A percentile compares a stretch with the other conserved stretches of the same genome.
Conservation (phyloP, 2,797 vertebrate genomes). For the Cynodonichthys magdalenae region DNA sequence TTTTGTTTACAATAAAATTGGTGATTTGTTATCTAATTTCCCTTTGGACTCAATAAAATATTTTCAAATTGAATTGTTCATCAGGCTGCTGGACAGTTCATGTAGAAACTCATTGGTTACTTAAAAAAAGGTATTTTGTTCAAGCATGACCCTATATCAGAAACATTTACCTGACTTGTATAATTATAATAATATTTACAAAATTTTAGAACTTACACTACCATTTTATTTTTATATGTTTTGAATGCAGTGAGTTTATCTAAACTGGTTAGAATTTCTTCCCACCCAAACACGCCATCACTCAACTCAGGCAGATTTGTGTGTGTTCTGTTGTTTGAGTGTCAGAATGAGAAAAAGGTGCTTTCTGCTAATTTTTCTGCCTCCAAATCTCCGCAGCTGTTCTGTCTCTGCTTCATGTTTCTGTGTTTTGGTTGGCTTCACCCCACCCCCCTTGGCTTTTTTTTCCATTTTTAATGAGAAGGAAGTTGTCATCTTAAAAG, state of each 20-base stretch:
- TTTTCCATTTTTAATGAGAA: slow-evolving; percentile 56
- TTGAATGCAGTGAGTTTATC: too few relatives aligned
- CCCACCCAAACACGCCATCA: slow-evolving; percentile 1
- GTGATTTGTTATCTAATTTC: not conserved
- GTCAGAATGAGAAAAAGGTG: slow-evolving; percentile 30
- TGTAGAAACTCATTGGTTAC: not conserved
- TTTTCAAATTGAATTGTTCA: not conserved
- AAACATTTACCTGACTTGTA: too few relatives aligned
- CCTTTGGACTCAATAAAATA: too few relatives aligned
- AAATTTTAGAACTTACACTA: too few relatives aligned
- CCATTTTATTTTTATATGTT: too few relatives aligned
- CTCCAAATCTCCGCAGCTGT: slow-evolving; percentile 3
- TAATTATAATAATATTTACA: too few relatives aligned
- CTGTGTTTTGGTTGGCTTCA: slow-evolving; percentile 53
- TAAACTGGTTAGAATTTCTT: too few relatives aligned
- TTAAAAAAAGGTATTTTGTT: too few relatives aligned
- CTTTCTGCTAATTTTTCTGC: slow-evolving; percentile 44
- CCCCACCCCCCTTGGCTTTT: not conserved
- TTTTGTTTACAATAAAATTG: not conserved
- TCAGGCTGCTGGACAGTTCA: not conserved
- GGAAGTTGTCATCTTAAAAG: slow-evolving; percentile 61
- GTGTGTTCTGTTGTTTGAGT: slow-evolving; percentile 35
- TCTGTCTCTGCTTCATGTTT: slow-evolving; percentile 53
- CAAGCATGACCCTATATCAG: too few relatives aligned
- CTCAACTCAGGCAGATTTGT: slow-evolving; percentile 14